Percentiles rank a stretch among this genome's conserved stretches.
Conservation (phyloP, 1,140 invertebrate species). For the Drosophila baimaii region DNA sequence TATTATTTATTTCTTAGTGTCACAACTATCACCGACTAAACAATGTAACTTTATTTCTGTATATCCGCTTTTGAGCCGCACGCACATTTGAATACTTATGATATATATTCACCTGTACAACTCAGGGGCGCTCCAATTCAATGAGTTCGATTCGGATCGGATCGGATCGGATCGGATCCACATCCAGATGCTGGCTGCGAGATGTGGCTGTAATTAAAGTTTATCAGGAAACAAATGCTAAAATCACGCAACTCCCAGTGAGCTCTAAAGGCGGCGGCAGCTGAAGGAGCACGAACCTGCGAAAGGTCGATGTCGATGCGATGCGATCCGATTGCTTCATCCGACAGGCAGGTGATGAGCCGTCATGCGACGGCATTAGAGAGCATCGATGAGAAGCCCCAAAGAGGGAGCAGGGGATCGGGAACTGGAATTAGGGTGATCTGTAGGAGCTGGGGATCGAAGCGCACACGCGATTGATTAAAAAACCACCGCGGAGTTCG, state of each 20-base stretch:
- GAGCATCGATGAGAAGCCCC: slow-evolving; percentile 47
- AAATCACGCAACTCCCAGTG: slow-evolving; percentile 76
- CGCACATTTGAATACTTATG: slow-evolving; percentile 27
- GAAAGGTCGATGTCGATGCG: slow-evolving; percentile 47
- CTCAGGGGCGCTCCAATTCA: slow-evolving; percentile 28
- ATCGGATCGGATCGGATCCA: slow-evolving; percentile 10
- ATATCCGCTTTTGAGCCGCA: slow-evolving; percentile 11
- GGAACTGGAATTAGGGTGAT: slow-evolving; percentile 20
- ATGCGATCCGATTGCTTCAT: slow-evolving; percentile 76
- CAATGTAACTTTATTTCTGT: background rate
- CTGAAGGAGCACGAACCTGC: slow-evolving; percentile 31
- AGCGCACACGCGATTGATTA: slow-evolving; percentile 75
- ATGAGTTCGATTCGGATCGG: slow-evolving; percentile 28
- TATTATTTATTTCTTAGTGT: background rate
- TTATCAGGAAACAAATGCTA: slow-evolving; percentile 83
- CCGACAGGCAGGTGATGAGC: slow-evolving; percentile 80
- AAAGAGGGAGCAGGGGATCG: background rate
- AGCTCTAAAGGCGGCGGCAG: slow-evolving; percentile 37
- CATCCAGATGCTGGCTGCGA: slow-evolving; percentile 47
- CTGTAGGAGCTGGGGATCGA: slow-evolving; percentile 25
- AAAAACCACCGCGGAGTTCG: slow-evolving; percentile 36
- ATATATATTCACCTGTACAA: slow-evolving; percentile 3
- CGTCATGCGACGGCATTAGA: slow-evolving; percentile 79
- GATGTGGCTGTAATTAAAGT: slow-evolving; percentile 68
- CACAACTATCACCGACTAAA: background rate